phyloP scores from a whole-genome alignment of 1,140 invertebrate genomes.

The Aphelinus atriplicis region DNA sequence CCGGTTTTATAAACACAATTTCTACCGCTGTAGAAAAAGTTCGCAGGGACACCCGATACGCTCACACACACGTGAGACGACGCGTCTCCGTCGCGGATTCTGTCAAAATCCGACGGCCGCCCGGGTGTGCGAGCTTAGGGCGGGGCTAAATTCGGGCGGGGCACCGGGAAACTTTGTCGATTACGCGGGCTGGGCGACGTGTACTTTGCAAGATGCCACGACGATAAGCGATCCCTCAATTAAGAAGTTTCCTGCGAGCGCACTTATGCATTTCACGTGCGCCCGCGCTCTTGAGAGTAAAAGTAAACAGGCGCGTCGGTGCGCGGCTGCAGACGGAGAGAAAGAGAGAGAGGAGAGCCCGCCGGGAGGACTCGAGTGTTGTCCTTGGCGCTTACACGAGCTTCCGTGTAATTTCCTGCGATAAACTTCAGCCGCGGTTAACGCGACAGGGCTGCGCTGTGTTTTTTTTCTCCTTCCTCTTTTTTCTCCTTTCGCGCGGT shows the following conservation, averaged over 20 bases:
- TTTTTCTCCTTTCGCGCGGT: too few species aligned
- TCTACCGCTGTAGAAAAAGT: too few species aligned
- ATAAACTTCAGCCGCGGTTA: too few species aligned
- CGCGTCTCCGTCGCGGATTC: slow-evolving; percentile 19
- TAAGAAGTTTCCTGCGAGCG: slow-evolving; percentile 26
- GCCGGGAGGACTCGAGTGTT: too few species aligned
- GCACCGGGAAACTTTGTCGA: slow-evolving; percentile 31
- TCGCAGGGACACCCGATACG: too few species aligned
- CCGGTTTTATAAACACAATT: too few species aligned
- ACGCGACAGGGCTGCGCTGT: too few species aligned
- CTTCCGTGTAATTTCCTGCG: too few species aligned
- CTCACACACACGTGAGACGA: background rate
- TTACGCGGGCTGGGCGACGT: slow-evolving; percentile 17
- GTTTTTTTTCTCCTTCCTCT: too few species aligned
- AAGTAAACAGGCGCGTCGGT: background rate
- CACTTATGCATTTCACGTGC: slow-evolving; percentile 13
- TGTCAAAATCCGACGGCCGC: slow-evolving; percentile 30
- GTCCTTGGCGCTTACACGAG: too few species aligned
- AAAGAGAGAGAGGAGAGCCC: background rate
- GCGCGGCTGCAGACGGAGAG: background rate
- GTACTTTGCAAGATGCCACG: slow-evolving; percentile 22
- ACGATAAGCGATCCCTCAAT: slow-evolving; percentile 39
- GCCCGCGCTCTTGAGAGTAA: slow-evolving; percentile 4
- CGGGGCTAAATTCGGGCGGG: background rate
- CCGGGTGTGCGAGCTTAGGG: too few species aligned